Conservation (phyloP, 1,140 invertebrate species). For the Caenorhabditis tropicalis region DNA sequence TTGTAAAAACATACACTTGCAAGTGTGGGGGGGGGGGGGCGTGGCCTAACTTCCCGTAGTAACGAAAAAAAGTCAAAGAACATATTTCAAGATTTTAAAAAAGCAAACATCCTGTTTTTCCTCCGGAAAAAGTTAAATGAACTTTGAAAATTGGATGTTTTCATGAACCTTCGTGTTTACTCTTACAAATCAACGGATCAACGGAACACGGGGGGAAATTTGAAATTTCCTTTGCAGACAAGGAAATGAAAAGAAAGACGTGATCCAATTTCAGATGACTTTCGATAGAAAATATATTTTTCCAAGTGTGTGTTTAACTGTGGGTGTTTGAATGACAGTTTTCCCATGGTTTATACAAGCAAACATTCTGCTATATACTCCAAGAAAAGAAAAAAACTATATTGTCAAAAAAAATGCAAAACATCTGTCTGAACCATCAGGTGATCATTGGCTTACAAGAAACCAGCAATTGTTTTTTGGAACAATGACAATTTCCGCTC, state of each 20-base stretch:
- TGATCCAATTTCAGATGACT: neutral
- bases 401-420: neutral
- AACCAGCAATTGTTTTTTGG: constrained; percentile 26
- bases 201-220: neutral
- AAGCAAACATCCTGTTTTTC: too few species aligned
- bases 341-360: neutral
- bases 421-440: constrained; percentile 31
- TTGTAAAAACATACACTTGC: too few species aligned
- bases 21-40: too few species aligned
- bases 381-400: neutral
- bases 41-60: too few species aligned
- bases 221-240: neutral
- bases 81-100: too few species aligned
- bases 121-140: too few species aligned
- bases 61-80: too few species aligned
- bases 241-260: neutral
- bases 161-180: too few species aligned
- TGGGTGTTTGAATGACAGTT: neutral
- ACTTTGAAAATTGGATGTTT: too few species aligned
- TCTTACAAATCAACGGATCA: neutral
- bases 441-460: constrained; percentile 25
- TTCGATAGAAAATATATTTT: neutral
- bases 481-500: constrained; percentile 40
- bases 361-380: too few species aligned
- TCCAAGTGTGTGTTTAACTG: too few species aligned